Evolutionary conservation across 2,888 invertebrate genomes (phyloP).

Genomic region (Xiphydria camelus): DNA sequence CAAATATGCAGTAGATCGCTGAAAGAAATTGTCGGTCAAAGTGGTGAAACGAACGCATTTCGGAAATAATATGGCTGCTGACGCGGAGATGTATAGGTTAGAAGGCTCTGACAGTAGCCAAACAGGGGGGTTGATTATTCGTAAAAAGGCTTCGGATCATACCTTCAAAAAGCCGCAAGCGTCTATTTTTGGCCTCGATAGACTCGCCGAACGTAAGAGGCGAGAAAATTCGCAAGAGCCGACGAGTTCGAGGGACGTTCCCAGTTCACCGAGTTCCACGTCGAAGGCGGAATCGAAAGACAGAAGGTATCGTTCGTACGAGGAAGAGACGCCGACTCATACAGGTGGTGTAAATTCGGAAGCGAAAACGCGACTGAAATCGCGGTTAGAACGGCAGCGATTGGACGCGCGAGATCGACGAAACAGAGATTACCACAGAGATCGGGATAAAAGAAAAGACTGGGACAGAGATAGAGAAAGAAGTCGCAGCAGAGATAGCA

Average conservation of each 20-base stretch:
- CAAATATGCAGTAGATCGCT: too few species aligned
- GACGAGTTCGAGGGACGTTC: constrained; percentile 39
- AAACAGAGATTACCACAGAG: constrained; percentile 45
- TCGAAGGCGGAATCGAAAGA: constrained; percentile 38
- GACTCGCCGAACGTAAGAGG: constrained; percentile 77
- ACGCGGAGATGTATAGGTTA: constrained; percentile 55
- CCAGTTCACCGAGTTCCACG: constrained; percentile 40
- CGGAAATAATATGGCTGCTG: constrained; percentile 44
- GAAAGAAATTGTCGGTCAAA: too few species aligned
- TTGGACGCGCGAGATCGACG: constrained; percentile 43
- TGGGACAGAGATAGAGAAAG: constrained; percentile 34
- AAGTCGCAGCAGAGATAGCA: constrained; percentile 40
- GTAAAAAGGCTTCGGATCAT: constrained; percentile 56
- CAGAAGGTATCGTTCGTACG: constrained; percentile 76
- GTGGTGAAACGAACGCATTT: too few species aligned
- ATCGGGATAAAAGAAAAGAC: constrained; percentile 44
- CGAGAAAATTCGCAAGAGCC: constrained; percentile 54
- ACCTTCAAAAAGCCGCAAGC: constrained; percentile 76
- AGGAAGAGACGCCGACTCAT: constrained; percentile 91
- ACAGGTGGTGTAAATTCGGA: constrained; percentile 88
- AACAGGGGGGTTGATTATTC: constrained; percentile 57
- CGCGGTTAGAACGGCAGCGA: constrained; percentile 51
- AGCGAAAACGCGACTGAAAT: constrained; percentile 70
- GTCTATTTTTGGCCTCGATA: constrained; percentile 82
- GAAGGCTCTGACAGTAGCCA: constrained; percentile 54